These are phyloP conservation scores for Neolamprologus kungweensis DNA, from an alignment of 2,113 vertebrate species.

Conservation along the genomic window DNA sequence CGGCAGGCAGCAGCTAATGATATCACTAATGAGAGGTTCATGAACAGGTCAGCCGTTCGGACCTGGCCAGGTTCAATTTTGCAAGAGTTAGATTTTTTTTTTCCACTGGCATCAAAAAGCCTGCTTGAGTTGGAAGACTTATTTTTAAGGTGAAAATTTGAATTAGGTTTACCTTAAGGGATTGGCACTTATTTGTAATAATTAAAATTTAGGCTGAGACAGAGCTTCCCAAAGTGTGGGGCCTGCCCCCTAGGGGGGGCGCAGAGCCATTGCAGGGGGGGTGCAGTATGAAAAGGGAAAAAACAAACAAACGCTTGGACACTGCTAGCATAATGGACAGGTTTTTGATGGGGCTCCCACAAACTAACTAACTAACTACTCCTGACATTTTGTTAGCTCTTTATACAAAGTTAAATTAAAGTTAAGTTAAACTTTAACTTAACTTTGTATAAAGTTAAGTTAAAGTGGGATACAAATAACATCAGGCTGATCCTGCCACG, in stretches of 20 bases:
- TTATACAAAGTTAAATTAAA: no score
- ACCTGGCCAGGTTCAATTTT: constrained; percentile 2
- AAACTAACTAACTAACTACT: no score
- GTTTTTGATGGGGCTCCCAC: background rate
- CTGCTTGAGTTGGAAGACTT: background rate
- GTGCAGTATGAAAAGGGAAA: background rate
- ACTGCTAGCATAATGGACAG: background rate
- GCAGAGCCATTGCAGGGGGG: background rate
- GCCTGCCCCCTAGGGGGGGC: background rate
- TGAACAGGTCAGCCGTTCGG: constrained; percentile 41
- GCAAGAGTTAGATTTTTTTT: background rate
- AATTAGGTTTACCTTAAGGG: background rate
- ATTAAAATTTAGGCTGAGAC: background rate
- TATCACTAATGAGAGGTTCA: constrained; percentile 63
- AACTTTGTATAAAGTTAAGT: background rate
- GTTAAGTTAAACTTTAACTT: no score
- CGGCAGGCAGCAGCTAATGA: constrained; percentile 28
- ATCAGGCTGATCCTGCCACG: no score
- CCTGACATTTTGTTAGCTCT: no score
- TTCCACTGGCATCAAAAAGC: background rate
- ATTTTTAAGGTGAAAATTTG: background rate
- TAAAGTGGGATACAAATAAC: rapidly evolving
- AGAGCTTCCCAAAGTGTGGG: background rate
- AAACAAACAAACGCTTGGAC: background rate
- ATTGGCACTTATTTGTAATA: background rate